Base-by-base conservation (phyloP, 2,113 vertebrate genomes). In the Zapornia atra region DNA sequence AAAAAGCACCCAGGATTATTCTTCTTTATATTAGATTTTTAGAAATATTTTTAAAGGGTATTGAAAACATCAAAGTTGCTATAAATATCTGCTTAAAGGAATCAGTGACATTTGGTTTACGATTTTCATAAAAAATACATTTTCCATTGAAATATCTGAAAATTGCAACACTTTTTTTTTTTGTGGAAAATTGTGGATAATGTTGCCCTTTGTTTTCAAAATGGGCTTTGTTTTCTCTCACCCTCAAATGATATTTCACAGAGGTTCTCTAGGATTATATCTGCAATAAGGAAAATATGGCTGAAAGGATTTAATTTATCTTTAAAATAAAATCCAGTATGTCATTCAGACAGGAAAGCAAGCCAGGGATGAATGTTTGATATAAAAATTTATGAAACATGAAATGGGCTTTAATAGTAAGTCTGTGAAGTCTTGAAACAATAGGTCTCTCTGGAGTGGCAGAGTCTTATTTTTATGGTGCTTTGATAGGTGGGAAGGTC, bases 381-480 rank as follows among this genome's bases (percentile, higher is more conserved):
- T 63, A 96, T 96, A 92, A 96, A 97, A 94, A 88, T 97, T 96
- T 89, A 97, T 96, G 97, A 94, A 95, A 97, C 88, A 88, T 95
- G 71, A 96, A 98, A 97, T 96, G 87, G 46, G 84, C 71, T 97
- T 33, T 64, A 88, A 85, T 22, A 83, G 57, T 60, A 87, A 93
- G 92, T 57, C 82, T 53, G 38, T 54, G 26, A 66, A 95, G 33
- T 82, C 78, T 65, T 64, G 94, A 96, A 88, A 82, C 82, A 82
- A 72, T 68, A 40, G 36, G 84, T 90, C 66, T 65, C 56, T 60
- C 34, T 54, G 71, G 50, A 92, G 82, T 7, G 56, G 68, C 75
- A 84, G 79, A 51, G 60, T 63, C 57, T n/a, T 54, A 7, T n/a
- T 96, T 97, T 94, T 75, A 63, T 75, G 70, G 48, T 68, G 63